Base-by-base conservation (phyloP, 2,113 vertebrate genomes). In the Cynoglossus semilaevis region DNA sequence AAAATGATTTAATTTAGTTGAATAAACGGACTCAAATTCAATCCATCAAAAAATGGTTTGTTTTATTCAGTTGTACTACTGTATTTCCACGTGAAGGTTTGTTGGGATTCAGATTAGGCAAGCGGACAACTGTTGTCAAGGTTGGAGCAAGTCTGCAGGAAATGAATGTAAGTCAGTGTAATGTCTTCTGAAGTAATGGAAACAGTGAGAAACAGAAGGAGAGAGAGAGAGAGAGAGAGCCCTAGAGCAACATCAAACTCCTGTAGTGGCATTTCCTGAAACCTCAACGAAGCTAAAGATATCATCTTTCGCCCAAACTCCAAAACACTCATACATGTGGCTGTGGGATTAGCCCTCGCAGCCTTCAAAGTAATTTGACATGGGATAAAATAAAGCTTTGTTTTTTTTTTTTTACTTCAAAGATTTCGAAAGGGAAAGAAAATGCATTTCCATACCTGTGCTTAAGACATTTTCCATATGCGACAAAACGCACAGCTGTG, bases 251-350 rank as follows among this genome's bases (percentile, higher is more conserved):
- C 77, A 80, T 76, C 59, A 37, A 75, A 57, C 56, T 81, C 69
- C 75, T 79, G 72, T 81, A 72, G 72, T 15, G 56, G 78, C 74
- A 84, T 80, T 83, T 86, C 75, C 80, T 82, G 72, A 81, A 68
- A 70, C 38, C 36, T 70, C 42, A 55, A 46, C 4, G n/a, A 59
- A 73, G 70, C 52, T 71, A 44, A 63, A 68, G 66, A 81, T 84
- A 85, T 85, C 77, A 69, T 63, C 66, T 79, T 79, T 79, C 76
- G 69, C 58, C 44, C 63, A 38, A 48, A 67, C 56, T 36, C 62
- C 61, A 51, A 74, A 51, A 52, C 69, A 61, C 36, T 29, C 40
- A 63, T 34, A 56, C 45, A 58, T 1, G 13, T 9, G 51, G 48
- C 54, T 41, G 46, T n/a, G 58, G 53, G 63, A 48, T 76, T 61